phyloP scores from a whole-genome alignment of 2,888 invertebrate species.

The Sphaerophoria taeniata region DNA sequence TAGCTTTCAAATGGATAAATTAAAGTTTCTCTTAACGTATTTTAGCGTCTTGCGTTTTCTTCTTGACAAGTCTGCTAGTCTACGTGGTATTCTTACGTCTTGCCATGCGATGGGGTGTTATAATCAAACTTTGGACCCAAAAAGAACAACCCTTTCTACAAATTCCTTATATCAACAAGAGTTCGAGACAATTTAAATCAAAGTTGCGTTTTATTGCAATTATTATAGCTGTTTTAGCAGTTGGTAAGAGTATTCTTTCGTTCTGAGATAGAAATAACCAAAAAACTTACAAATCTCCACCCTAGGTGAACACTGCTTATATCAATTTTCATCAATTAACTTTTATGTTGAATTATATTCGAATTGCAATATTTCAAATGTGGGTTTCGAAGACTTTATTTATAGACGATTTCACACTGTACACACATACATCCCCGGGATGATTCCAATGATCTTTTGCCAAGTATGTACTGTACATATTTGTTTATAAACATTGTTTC shows the following conservation, averaged over 20 bases:
- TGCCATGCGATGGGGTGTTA: too few species aligned
- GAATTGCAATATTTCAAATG: constrained; percentile 45
- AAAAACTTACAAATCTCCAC: background rate
- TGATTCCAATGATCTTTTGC: constrained; percentile 17
- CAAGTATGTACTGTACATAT: constrained; percentile 38
- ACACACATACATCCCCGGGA: constrained; percentile 37
- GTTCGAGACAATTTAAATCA: too few species aligned
- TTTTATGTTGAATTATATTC: background rate
- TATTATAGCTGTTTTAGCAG: constrained; percentile 20
- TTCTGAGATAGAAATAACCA: background rate
- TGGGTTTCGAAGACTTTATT: background rate
- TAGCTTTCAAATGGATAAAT: too few species aligned
- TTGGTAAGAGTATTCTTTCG: constrained; percentile 28
- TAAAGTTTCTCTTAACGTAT: too few species aligned
- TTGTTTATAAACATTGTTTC: background rate
- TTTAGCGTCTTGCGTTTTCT: too few species aligned
- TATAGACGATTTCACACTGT: constrained; percentile 24
- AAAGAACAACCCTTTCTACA: too few species aligned
- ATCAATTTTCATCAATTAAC: constrained; percentile 38
- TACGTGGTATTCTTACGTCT: too few species aligned
- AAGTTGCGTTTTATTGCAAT: background rate
- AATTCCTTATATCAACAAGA: too few species aligned
- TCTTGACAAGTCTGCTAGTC: too few species aligned
- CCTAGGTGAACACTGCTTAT: constrained; percentile 56
- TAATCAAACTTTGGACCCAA: too few species aligned